Evolutionary conservation across 2,888 invertebrate genomes (phyloP), one percentile per base, ranked within the genome.

Genomic region (Microdon myrmicae): DNA sequence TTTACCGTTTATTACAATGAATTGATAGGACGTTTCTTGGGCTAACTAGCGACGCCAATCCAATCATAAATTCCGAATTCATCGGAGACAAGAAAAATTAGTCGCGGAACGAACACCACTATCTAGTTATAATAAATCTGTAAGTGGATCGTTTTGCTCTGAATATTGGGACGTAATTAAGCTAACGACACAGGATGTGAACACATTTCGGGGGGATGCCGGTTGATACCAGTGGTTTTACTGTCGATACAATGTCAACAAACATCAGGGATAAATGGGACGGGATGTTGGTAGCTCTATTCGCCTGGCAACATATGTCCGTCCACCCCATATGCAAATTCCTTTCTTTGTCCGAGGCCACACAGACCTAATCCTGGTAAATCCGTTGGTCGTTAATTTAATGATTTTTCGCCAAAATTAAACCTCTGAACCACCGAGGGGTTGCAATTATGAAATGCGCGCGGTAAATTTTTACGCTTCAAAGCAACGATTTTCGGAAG

Each of bases 301-400:
- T 58, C 47, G 58, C 64, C 38, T 53, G 58, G 58, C 58, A 64
- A 64, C 64, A 3, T 14, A 6, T 34, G 26, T 2, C 9, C 20
- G 32, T 32, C 41, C 51, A 64, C 64, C 64, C 64, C 31, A 58
- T 64, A 64, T 64, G 64, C 58, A 64, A 64, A 64, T 64, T 64
- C n/a, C n/a, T n/a, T n/a, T n/a, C 47, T 13, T 20, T 45, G 53
- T 38, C 58, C n/a, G n/a, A n/a, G n/a, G n/a, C n/a, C 64, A 53
- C 58, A 53, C 58, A 58, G 48, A 51, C 47, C 31, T 64, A 66
- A 68, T 68, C 66, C 64, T 16, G 45, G 53, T 45, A 67, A 67
- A 68, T 67, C 68, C 60, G 38, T 23, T 56, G 67, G 68, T 66
- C 68, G 60, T 68, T 68, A 68, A 68, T 49, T 61, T 61, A 68